These are phyloP conservation scores for Hydraecia micacea DNA, from an alignment of 2,888 invertebrate species.

Conservation along the genomic window DNA sequence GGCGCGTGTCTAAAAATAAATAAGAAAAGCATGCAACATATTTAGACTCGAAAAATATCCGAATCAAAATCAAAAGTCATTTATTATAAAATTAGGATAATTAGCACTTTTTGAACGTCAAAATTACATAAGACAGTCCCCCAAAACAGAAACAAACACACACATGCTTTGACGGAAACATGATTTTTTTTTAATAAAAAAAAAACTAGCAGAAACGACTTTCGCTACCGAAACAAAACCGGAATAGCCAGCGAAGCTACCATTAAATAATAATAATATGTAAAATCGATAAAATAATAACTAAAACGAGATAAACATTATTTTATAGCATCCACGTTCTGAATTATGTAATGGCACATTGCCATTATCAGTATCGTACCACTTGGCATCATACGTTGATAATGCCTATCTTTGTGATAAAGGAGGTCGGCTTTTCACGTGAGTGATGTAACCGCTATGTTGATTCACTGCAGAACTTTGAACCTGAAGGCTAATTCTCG, in stretches of 20 bases:
- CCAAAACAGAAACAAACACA: neutral
- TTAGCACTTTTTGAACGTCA: neutral
- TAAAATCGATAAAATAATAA: constrained; percentile 36
- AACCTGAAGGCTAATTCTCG: constrained; percentile 12
- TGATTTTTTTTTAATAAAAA: no score
- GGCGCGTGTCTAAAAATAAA: neutral
- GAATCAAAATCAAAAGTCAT: neutral
- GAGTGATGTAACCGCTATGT: constrained; percentile 35
- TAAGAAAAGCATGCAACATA: neutral
- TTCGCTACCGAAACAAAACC: constrained; percentile 10
- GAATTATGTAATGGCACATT: constrained; percentile 39
- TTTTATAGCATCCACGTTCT: constrained; percentile 39
- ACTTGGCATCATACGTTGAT: constrained; percentile 60
- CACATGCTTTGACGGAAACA: neutral
- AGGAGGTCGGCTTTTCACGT: constrained; percentile 38
- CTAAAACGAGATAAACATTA: constrained; percentile 26
- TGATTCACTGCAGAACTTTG: constrained; percentile 33
- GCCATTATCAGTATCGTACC: constrained; percentile 58
- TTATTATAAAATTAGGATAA: neutral
- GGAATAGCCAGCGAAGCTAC: constrained; percentile 3
- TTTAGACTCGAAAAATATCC: no score
- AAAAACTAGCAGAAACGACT: neutral
- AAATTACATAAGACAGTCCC: neutral
- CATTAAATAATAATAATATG: constrained; percentile 24
- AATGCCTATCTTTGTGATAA: constrained; percentile 63